phyloP scores from a whole-genome alignment of 2,888 invertebrate genomes.

The Thalpophila matura region DNA sequence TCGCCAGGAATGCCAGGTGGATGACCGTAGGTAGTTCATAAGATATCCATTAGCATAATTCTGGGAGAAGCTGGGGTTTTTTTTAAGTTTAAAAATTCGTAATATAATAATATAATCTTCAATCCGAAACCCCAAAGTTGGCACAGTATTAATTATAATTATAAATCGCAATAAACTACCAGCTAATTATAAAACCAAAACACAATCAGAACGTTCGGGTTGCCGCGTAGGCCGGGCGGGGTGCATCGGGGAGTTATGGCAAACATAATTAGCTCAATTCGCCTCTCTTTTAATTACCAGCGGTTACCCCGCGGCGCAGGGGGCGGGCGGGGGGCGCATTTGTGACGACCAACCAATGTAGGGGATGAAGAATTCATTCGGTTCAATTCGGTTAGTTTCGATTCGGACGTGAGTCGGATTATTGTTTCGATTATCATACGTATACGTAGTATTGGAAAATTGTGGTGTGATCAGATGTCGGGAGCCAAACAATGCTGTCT shows the following conservation, averaged over 20 bases:
- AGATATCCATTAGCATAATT: no score
- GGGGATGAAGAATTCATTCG: conserved; percentile 56
- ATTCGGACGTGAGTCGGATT: conserved; percentile 13
- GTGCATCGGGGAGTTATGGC: conserved; percentile 62
- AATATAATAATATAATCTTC: no score
- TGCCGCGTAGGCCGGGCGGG: conserved; percentile 52
- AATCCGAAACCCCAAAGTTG: conserved; percentile 3
- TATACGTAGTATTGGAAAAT: neutral
- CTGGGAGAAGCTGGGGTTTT: no score
- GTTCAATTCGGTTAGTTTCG: conserved; percentile 35
- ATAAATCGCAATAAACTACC: conserved; percentile 49
- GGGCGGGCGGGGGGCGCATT: conserved; percentile 21
- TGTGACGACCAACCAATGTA: conserved; percentile 36
- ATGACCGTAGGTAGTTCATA: no score
- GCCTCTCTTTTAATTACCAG: conserved; percentile 75
- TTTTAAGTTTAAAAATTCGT: neutral
- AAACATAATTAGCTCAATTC: conserved; percentile 78
- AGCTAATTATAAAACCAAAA: conserved; percentile 63
- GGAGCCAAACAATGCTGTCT: no score
- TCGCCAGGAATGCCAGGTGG: no score
- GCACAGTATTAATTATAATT: conserved; percentile 46
- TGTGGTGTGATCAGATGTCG: neutral
- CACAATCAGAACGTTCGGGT: conserved; percentile 58
- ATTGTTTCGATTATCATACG: conserved; percentile 5
- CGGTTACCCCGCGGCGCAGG: conserved; percentile 43